Conservation (phyloP, 1,140 invertebrate species). For the Pristionchus pacificus region DNA sequence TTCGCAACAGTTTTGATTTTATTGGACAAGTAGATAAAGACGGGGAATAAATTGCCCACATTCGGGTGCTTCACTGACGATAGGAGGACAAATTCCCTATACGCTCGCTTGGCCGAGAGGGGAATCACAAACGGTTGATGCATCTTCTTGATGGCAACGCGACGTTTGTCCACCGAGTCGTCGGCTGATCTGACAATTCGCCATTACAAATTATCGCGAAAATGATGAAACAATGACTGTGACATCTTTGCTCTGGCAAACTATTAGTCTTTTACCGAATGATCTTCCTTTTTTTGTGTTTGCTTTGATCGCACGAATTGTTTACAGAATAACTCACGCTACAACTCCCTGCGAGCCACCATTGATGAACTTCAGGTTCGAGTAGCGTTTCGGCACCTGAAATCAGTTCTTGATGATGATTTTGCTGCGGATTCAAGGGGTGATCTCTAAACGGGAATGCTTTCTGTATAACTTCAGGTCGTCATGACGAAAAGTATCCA, state of each 20-base stretch:
- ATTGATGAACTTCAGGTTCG: conserved; percentile 25
- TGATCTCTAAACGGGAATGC: no score
- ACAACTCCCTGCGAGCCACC: conserved; percentile 29
- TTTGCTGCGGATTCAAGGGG: no score
- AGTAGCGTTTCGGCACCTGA: conserved; percentile 22
- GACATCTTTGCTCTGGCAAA: no score
- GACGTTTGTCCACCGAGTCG: conserved; percentile 5
- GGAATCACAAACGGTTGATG: conserved; percentile 28
- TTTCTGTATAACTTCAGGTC: no score
- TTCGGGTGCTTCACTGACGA: conserved; percentile 23
- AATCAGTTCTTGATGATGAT: conserved; percentile 22
- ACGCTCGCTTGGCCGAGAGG: conserved; percentile 26
- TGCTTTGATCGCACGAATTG: no score
- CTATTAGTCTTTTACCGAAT: no score
- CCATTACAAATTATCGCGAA: no score
- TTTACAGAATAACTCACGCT: conserved; percentile 9
- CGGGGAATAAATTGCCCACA: conserved; percentile 6
- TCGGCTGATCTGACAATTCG: conserved; percentile 15
- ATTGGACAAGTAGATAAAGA: not conserved
- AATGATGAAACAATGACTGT: no score
- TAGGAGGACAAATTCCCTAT: conserved; percentile 30
- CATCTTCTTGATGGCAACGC: conserved; percentile 35
- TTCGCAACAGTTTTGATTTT: not conserved
- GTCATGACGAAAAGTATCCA: no score
- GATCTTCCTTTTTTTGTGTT: no score